Conservation (phyloP, 2,797 vertebrate genomes). For the Amazona ochrocephala region DNA sequence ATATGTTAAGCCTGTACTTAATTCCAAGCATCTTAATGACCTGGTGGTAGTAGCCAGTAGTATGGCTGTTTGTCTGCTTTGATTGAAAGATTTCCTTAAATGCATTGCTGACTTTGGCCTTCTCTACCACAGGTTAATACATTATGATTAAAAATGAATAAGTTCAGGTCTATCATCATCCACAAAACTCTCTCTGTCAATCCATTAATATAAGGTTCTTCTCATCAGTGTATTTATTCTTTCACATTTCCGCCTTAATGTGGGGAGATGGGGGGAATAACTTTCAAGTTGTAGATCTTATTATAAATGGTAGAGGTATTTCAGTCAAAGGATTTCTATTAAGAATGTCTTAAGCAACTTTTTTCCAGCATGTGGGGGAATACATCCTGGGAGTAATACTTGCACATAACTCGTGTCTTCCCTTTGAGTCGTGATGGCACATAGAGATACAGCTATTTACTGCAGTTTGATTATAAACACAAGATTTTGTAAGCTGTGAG, state of each 20-base stretch:
- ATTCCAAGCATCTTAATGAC: not conserved
- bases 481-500: constrained; percentile 37
- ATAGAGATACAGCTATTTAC: not conserved
- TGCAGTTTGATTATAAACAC: constrained; percentile 29
- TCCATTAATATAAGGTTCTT: not conserved
- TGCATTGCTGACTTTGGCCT: constrained; percentile 13
- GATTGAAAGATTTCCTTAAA: constrained; percentile 56
- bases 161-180: not conserved
- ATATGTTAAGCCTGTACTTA: not conserved
- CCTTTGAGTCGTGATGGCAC: not conserved
- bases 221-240: constrained; percentile 9
- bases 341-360: not conserved
- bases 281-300: not conserved
- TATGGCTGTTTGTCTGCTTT: constrained; percentile 16
- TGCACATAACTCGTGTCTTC: not conserved
- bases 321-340: not conserved
- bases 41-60: not conserved
- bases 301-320: not conserved
- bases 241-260: not conserved
- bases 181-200: constrained; percentile 8
- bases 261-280: not conserved
- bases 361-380: not conserved
- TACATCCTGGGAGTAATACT: not conserved
- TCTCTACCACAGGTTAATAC: constrained; percentile 38
- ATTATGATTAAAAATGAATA: constrained; percentile 57